phyloP scores from a whole-genome alignment of 2,888 invertebrate genomes.

The Blomia tropicalis region DNA sequence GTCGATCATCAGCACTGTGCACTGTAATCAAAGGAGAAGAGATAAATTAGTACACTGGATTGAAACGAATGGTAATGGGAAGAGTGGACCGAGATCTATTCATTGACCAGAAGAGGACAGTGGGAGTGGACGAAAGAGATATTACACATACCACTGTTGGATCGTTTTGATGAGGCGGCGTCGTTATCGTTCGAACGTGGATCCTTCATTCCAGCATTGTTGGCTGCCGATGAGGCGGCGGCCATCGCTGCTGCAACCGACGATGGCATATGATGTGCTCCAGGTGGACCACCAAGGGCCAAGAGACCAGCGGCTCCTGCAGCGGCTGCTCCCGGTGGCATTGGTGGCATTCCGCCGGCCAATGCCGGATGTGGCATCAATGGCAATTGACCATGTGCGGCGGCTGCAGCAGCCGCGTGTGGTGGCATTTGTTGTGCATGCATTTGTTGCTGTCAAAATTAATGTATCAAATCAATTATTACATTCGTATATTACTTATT shows the following conservation, averaged over 20 bases:
- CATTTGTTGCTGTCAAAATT: conserved; percentile 63
- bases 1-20: conserved; percentile 18
- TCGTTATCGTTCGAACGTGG: conserved; percentile 8
- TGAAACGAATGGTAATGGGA: not conserved
- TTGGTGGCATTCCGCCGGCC: conserved; percentile 1
- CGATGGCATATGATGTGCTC: not conserved
- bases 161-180: conserved; percentile 16
- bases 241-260: not conserved
- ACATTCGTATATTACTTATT: no score
- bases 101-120: no score
- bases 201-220: conserved; percentile 5
- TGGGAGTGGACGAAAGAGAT: no score
- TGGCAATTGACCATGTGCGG: conserved; percentile 41
- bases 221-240: not conserved
- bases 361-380: conserved; percentile 5
- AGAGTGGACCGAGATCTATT: no score
- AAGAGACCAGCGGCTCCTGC: not conserved
- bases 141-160: conserved; percentile 6
- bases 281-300: not conserved
- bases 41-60: not conserved
- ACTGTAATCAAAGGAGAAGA: conserved; percentile 7
- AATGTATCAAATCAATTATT: no score
- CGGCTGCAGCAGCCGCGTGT: conserved; percentile 37
- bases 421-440: conserved; percentile 65
- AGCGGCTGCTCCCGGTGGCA: conserved; percentile 12